These are phyloP conservation scores for Protonibea diacanthus DNA, from an alignment of 2,797 vertebrate species.

Conservation along the genomic window DNA sequence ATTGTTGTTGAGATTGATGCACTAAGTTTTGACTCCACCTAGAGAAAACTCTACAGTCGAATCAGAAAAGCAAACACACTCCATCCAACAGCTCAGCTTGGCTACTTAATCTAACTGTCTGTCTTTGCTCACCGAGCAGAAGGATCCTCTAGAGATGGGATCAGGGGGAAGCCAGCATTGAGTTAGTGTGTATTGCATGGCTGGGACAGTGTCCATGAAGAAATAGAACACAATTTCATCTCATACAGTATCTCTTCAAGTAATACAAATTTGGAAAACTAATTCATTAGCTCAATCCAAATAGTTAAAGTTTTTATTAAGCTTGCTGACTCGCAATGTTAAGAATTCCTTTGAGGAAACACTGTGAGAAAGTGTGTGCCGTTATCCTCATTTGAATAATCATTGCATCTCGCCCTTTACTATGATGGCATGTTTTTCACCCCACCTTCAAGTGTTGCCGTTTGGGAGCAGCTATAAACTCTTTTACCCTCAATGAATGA, in stretches of 20 bases:
- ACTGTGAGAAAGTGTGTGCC: not conserved
- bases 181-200: not conserved
- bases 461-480: not conserved
- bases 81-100: not conserved
- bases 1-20: not conserved
- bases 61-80: not conserved
- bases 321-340: not conserved
- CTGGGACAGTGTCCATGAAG: not conserved
- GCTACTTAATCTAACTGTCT: not conserved
- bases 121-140: conserved; percentile 1
- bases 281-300: not conserved
- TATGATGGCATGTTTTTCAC: not conserved
- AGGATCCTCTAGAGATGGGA: not conserved
- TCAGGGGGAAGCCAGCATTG: not conserved
- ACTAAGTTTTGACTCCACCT: not conserved
- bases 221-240: not conserved
- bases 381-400: not conserved
- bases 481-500: not conserved
- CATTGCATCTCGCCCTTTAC: not conserved
- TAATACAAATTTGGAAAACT: not conserved
- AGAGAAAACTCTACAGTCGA: not conserved
- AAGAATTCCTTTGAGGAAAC: conserved; percentile 1
- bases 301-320: not conserved
- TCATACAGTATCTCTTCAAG: not conserved
- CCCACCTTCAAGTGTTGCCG: not conserved